Base-by-base conservation (phyloP, 2,888 invertebrate species). In the Parthenolecanium corni region DNA sequence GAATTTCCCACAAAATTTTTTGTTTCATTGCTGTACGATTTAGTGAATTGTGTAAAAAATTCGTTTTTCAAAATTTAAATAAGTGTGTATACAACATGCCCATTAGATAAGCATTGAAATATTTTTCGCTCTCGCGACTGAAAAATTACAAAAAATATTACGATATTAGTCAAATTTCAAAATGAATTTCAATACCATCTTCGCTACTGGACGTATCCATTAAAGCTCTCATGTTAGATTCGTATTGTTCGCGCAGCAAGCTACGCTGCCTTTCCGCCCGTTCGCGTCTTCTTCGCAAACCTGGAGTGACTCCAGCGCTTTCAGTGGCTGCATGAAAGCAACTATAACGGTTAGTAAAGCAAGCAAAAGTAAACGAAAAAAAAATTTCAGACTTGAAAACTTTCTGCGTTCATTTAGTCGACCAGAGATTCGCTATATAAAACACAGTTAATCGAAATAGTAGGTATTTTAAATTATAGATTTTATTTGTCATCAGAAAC, bases 221-320 rank as follows among this genome's bases (percentile, higher is more conserved):
- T 47, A 61, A 31, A 53, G 57, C 20, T 53, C 46, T 36, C 40
- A 65, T 64, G 53, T 63, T 64, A 46, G 53, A 79, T 74, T 88
- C 87, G 71, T 86, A 81, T 71, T 86, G 90, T 70, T 90, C 89
- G 70, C 83, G 81, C 70, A 89, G 84, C 71, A 89, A 88, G 71
- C 85, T 86, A 62, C 87, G 82, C 72, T 91, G 90, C 66, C 91
- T 79, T 69, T 89, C 89, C 51, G 84, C 89, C 67, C 91, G 80
- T 67, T 70, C 70, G 66, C 89, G 79, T 65, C 91, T 79, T 69
- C 89, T 80, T 69, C 86, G 79, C 66, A 91, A 76, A 58, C 86
- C 88, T 49, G 90, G 85, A 25, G 85, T 89, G 25, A 90, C 82
- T 69, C 89, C 90, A 70, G 83, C 85, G 70, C 82, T 82, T 23